phyloP scores from a whole-genome alignment of 2,888 invertebrate species.

The Lymantria monacha region DNA sequence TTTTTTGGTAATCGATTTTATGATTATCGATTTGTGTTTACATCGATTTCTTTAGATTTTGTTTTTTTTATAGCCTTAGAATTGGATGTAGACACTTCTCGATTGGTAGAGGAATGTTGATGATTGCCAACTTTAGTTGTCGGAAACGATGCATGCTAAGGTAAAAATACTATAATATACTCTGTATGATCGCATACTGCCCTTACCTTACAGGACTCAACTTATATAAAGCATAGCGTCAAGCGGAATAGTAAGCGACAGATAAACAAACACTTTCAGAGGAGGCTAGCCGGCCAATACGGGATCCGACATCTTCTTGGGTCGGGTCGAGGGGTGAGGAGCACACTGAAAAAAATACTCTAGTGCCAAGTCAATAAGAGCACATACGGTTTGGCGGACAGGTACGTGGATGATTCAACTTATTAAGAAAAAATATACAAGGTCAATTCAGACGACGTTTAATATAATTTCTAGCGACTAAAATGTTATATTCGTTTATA shows the following conservation, averaged over 20 bases:
- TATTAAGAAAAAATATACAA: conserved; percentile 38
- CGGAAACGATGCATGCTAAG: conserved; percentile 40
- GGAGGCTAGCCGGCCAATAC: conserved; percentile 80
- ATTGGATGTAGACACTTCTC: conserved; percentile 23
- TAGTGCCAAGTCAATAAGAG: conserved; percentile 80
- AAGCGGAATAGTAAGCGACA: conserved; percentile 70
- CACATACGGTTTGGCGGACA: conserved; percentile 70
- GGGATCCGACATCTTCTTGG: conserved; percentile 72
- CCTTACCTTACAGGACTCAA: conserved; percentile 40
- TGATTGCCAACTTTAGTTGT: conserved; percentile 17
- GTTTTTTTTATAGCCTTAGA: conserved; percentile 1
- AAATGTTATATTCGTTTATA: conserved; percentile 35
- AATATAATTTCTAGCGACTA: conserved; percentile 32
- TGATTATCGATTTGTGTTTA: conserved; percentile 16
- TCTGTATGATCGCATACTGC: conserved; percentile 42
- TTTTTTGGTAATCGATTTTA: conserved; percentile 16
- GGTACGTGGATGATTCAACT: conserved; percentile 41
- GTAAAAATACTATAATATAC: conserved; percentile 39
- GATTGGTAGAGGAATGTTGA: conserved; percentile 8
- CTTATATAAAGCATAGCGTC: conserved; percentile 67
- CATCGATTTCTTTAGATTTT: conserved; percentile 17
- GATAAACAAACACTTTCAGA: conserved; percentile 76
- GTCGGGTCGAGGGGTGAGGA: conserved; percentile 84
- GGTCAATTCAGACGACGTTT: conserved; percentile 26
- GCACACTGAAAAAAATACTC: conserved; percentile 82